Evolutionary conservation across 2,888 invertebrate genomes (phyloP).

Genomic region (Tenthredo distinguenda): DNA sequence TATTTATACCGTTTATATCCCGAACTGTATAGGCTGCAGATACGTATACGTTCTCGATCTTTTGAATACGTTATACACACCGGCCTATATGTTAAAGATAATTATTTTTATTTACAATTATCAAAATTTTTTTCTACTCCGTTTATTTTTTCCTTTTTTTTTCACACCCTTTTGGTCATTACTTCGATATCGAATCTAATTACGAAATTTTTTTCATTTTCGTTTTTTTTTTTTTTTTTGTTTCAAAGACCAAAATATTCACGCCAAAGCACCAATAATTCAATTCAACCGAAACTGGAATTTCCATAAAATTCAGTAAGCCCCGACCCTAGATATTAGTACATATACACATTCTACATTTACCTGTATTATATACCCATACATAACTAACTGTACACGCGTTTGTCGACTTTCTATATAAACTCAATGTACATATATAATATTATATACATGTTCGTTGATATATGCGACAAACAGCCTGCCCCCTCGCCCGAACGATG

Average conservation of each 20-base stretch:
- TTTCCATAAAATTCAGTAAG: slow-evolving; percentile 22
- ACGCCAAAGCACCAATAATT: slow-evolving; percentile 13
- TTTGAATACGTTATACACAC: too few relatives aligned
- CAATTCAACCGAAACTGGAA: slow-evolving; percentile 26
- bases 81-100: too few relatives aligned
- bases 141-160: not conserved
- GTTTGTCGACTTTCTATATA: not conserved
- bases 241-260: not conserved
- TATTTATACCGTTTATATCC: not conserved
- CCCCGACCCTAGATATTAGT: not conserved
- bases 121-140: not conserved
- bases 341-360: not conserved
- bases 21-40: not conserved
- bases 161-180: not conserved
- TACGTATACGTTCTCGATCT: too few relatives aligned
- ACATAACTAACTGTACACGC: not conserved
- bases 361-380: too few relatives aligned
- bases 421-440: not conserved
- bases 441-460: not conserved
- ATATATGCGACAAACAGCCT: not conserved
- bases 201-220: not conserved
- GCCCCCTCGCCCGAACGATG: not conserved
- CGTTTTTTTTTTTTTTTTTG: not conserved
- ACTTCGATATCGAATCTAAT: not conserved
- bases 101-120: not conserved